Evolutionary conservation across 53 echinoderm and acorn worm species (phyloP).

Genomic region (Holothuria scabra): DNA sequence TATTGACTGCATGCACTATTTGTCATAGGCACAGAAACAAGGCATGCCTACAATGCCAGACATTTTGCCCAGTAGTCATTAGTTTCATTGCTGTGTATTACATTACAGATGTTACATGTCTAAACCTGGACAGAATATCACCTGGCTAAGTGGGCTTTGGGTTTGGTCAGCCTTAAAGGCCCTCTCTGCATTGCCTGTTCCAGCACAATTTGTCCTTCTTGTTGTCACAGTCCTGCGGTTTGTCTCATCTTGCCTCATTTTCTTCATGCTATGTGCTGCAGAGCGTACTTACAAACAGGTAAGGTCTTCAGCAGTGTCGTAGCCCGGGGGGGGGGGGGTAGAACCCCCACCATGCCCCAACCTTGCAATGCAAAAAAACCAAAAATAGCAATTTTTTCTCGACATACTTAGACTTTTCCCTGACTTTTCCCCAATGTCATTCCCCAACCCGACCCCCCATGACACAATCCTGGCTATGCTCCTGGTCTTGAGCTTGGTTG

Average conservation of each 20-base stretch:
- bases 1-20: too few species aligned
- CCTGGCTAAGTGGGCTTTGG: conserved; percentile 19
- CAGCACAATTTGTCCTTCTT: conserved; percentile 55
- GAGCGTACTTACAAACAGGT: conserved; percentile 97
- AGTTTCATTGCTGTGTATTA: background rate
- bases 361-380: too few species aligned
- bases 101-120: background rate
- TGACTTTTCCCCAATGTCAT: too few species aligned
- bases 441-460: too few species aligned
- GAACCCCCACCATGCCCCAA: too few species aligned
- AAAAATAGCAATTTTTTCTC: too few species aligned
- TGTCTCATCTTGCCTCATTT: conserved; percentile 79
- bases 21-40: too few species aligned
- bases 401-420: too few species aligned
- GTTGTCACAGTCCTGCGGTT: conserved; percentile 70
- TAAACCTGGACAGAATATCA: background rate
- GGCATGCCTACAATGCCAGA: background rate
- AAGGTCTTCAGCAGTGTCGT: background rate
- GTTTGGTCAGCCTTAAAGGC: conserved; percentile 17
- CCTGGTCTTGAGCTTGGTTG: too few species aligned
- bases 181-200: conserved; percentile 35
- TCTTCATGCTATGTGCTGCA: conserved; percentile 88
- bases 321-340: too few species aligned
- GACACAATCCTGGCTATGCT: too few species aligned
- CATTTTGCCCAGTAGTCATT: background rate